Evolutionary conservation across 2,797 vertebrate genomes (phyloP).

Genomic region (Sebastes steindachneri): DNA sequence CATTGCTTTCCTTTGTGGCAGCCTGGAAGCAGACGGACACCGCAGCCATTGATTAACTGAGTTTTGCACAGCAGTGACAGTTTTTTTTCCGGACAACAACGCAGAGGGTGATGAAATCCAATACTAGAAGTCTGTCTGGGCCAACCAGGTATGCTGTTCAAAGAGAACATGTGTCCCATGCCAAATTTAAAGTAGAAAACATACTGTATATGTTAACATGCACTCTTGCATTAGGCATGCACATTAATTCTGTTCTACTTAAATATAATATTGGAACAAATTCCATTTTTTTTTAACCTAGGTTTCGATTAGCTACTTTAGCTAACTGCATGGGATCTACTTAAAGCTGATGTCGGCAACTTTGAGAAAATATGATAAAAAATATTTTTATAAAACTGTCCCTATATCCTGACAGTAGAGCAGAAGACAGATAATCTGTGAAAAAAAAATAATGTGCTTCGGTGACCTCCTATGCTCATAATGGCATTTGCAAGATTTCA

Average conservation of each 20-base stretch:
- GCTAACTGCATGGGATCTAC: background rate
- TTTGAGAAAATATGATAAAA: too few relatives aligned
- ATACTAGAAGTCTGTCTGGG: background rate
- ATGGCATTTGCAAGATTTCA: too few relatives aligned
- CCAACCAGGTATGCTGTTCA: background rate
- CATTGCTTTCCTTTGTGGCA: conserved; percentile 86
- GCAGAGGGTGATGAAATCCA: background rate
- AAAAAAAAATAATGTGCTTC: accelerated
- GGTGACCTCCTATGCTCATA: too few relatives aligned
- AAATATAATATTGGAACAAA: too few relatives aligned
- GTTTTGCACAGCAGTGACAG: background rate
- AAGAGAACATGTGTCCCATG: background rate
- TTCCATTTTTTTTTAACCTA: background rate
- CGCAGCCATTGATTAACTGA: background rate
- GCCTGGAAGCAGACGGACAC: conserved; percentile 70
- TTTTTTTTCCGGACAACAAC: background rate
- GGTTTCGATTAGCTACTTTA: background rate
- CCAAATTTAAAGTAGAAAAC: background rate
- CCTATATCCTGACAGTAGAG: too few relatives aligned
- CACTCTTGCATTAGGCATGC: background rate
- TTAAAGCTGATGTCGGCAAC: too few relatives aligned
- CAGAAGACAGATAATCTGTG: too few relatives aligned
- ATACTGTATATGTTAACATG: background rate
- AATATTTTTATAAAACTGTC: too few relatives aligned
- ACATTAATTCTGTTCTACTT: too few relatives aligned